These are phyloP conservation scores for Boloria euphrosyne DNA, from an alignment of 2,888 invertebrate species.

Conservation along the genomic window DNA sequence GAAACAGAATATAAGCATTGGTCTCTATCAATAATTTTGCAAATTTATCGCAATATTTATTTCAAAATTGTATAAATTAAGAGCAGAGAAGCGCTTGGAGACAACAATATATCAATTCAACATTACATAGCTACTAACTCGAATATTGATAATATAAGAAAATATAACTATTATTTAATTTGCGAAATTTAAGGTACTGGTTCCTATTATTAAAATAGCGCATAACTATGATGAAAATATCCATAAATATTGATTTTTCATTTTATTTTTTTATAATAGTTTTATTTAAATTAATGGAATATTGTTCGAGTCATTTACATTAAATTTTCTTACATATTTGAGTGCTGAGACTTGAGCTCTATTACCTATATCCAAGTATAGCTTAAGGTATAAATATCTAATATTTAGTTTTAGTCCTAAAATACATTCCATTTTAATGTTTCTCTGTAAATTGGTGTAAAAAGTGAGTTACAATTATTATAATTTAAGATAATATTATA, in stretches of 20 bases:
- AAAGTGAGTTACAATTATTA: conserved; percentile 55
- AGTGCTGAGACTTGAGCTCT: conserved; percentile 6
- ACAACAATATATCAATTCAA: not conserved
- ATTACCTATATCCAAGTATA: conserved; percentile 1
- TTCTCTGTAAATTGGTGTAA: conserved; percentile 72
- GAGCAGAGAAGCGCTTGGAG: not conserved
- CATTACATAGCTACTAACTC: conserved; percentile 50
- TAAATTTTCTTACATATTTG: not conserved
- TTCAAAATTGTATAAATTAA: conserved; percentile 13
- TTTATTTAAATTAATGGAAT: too few relatives aligned
- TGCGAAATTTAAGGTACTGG: conserved; percentile 62
- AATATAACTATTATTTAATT: conserved; percentile 42
- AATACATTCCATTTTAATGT: conserved; percentile 60
- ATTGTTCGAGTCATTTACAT: conserved; percentile 16
- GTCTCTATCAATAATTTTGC: conserved; percentile 36
- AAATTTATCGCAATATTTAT: conserved; percentile 31
- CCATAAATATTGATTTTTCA: too few relatives aligned
- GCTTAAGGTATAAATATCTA: not conserved
- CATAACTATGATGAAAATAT: conserved; percentile 43
- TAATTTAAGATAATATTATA: conserved; percentile 62
- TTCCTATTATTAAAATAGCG: conserved; percentile 61
- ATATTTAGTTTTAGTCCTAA: not conserved
- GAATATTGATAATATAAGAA: conserved; percentile 58
- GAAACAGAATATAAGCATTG: conserved; percentile 43
- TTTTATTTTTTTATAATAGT: too few relatives aligned